Percentiles rank a stretch among this genome's conserved stretches.
These are phyloP conservation scores for Poecilobothrus nobilitatus DNA, from an alignment of 2,888 invertebrate genomes.

Conservation along the genomic window DNA sequence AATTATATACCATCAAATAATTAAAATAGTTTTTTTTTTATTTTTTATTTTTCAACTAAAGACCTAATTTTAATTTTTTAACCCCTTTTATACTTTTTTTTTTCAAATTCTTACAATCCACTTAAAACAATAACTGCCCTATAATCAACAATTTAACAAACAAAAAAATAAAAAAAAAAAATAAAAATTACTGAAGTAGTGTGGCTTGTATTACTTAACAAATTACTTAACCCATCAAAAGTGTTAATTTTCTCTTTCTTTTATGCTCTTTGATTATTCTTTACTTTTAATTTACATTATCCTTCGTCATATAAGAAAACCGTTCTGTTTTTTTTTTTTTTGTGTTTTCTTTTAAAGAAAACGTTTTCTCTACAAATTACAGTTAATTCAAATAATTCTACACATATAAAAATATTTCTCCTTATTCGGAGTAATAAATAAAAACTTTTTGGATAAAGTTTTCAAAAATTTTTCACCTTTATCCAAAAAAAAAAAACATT, in stretches of 20 bases:
- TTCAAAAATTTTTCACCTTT: too few relatives aligned
- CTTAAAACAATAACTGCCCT: too few relatives aligned
- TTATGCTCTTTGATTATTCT: neutral
- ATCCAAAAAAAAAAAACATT: too few relatives aligned
- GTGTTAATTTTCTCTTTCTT: neutral
- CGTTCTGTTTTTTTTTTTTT: too few relatives aligned
- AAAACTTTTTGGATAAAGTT: neutral
- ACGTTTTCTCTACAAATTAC: neutral
- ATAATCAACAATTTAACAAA: neutral
- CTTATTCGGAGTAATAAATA: neutral
- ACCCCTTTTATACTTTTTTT: too few relatives aligned
- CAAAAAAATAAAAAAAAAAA: neutral
- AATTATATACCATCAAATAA: too few relatives aligned
- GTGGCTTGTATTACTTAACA: neutral
- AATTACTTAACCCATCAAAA: constrained; percentile 4
- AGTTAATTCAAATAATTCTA: neutral
- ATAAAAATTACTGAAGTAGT: neutral
- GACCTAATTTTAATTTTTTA: too few relatives aligned
- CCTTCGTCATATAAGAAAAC: too few relatives aligned
- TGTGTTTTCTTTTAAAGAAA: too few relatives aligned
- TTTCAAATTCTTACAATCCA: too few relatives aligned
- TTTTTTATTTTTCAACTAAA: too few relatives aligned
- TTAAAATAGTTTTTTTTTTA: too few relatives aligned
- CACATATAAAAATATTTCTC: neutral
- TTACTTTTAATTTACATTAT: neutral